Percentiles rank a stretch among this genome's conserved stretches.
Evolutionary conservation across 2,797 vertebrate genomes (phyloP).

Genomic region (Pogoniulus pusillus): DNA sequence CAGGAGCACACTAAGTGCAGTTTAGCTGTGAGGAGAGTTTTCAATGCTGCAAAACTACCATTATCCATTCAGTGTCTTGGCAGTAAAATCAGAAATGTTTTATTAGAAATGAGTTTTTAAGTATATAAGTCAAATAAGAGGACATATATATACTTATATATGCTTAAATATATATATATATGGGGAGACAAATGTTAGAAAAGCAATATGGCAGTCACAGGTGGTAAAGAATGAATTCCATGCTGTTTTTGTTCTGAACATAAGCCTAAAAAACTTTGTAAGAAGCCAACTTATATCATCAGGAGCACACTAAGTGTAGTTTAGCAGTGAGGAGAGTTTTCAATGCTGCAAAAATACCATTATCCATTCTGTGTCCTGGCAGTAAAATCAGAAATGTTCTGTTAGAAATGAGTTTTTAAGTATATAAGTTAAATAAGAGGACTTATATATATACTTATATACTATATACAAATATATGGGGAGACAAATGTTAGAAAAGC

Average conservation of each 20-base stretch:
- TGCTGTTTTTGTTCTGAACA: neutral
- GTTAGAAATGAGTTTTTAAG: slow-evolving; percentile 8
- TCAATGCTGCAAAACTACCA: neutral
- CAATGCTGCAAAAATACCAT: neutral
- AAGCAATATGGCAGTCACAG: neutral
- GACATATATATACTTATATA: too few species aligned
- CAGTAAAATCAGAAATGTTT: slow-evolving; percentile 5
- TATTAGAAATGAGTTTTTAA: slow-evolving; percentile 17
- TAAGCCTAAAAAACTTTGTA: neutral
- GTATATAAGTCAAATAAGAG: neutral
- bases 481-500: neutral
- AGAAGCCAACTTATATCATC: neutral
- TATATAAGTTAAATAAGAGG: neutral
- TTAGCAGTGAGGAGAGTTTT: neutral
- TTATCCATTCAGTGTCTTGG: neutral
- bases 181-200: neutral
- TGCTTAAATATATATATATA: too few species aligned
- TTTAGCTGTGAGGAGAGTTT: neutral
- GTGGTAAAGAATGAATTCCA: neutral
- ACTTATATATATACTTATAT: too few species aligned
- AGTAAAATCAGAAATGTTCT: slow-evolving; percentile 14
- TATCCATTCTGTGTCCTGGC: neutral
- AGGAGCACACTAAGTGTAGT: neutral
- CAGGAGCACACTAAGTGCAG: neutral
- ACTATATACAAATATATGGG: too few species aligned